These are phyloP conservation scores for Eristalis arbustorum DNA, from an alignment of 2,888 invertebrate genomes.

Conservation along the genomic window DNA sequence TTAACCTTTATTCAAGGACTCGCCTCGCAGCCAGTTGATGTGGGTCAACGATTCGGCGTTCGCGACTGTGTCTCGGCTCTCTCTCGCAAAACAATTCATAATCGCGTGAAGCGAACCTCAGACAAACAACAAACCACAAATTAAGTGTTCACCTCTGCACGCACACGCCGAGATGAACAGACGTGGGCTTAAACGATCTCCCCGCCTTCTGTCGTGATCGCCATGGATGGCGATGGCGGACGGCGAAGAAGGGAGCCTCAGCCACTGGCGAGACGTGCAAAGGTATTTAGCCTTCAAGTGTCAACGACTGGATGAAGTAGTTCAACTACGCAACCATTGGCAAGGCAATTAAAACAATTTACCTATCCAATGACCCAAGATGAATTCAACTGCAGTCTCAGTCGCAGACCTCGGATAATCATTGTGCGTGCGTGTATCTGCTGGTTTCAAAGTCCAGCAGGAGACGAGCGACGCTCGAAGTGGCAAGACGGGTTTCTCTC, in stretches of 20 bases:
- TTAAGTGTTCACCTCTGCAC: slow-evolving; percentile 56
- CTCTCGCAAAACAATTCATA: slow-evolving; percentile 40
- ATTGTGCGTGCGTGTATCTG: not conserved
- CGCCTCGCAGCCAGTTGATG: slow-evolving; percentile 61
- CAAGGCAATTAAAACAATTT: slow-evolving; percentile 46
- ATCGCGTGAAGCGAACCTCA: slow-evolving; percentile 4
- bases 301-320: slow-evolving; percentile 65
- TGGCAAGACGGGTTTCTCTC: slow-evolving; percentile 48
- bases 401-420: not conserved
- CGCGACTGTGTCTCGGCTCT: not conserved
- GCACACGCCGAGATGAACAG: slow-evolving; percentile 40
- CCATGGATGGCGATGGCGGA: not conserved
- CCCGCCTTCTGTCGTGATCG: slow-evolving; percentile 62
- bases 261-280: slow-evolving; percentile 36
- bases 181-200: slow-evolving; percentile 52
- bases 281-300: slow-evolving; percentile 63
- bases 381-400: slow-evolving; percentile 6
- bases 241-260: not conserved
- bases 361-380: slow-evolving; percentile 53
- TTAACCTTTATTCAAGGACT: slow-evolving; percentile 66
- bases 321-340: slow-evolving; percentile 37
- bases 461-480: slow-evolving; percentile 1
- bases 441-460: slow-evolving; percentile 38
- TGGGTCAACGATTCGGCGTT: slow-evolving; percentile 53
- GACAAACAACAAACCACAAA: slow-evolving; percentile 18